These are phyloP conservation scores for Ditylenchus dipsaci DNA, from an alignment of 1,140 invertebrate genomes.

Conservation along the genomic window DNA sequence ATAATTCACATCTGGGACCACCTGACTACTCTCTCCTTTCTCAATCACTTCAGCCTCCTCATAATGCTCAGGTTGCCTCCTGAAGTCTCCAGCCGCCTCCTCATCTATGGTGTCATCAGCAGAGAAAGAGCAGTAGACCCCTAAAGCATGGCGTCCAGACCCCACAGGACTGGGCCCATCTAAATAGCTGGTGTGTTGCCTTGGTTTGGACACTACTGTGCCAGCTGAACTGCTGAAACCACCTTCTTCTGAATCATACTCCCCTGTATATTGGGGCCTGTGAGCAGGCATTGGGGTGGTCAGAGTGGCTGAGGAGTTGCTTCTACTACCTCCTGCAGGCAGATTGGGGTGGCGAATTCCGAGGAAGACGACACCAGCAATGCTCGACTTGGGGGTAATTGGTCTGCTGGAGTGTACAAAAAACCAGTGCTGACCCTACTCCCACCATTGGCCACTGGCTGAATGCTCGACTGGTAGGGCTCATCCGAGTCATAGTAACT, in stretches of 20 bases:
- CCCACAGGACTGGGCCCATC: background rate
- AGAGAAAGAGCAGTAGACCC: background rate
- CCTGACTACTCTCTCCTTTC: background rate
- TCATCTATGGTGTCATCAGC: background rate
- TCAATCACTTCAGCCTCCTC: background rate
- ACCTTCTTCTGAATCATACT: background rate
- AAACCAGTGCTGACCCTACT: too few species aligned
- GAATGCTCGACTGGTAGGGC: too few species aligned
- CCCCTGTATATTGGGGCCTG: background rate
- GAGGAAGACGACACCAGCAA: background rate
- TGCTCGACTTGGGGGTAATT: background rate
- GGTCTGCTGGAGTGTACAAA: background rate
- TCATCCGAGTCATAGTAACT: too few species aligned
- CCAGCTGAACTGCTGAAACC: background rate
- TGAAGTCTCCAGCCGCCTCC: background rate
- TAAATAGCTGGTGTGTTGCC: background rate
- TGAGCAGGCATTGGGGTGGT: background rate
- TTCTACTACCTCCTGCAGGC: background rate
- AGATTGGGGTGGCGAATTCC: background rate
- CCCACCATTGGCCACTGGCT: too few species aligned
- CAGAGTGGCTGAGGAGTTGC: background rate
- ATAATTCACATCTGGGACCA: constrained; percentile 17
- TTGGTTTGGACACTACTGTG: background rate
- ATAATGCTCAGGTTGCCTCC: background rate
- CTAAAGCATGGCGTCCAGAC: background rate